Percentiles rank a stretch among this genome's conserved stretches.
These are phyloP conservation scores for Prunella fulvescens DNA, from an alignment of 2,113 vertebrate species.

Conservation along the genomic window DNA sequence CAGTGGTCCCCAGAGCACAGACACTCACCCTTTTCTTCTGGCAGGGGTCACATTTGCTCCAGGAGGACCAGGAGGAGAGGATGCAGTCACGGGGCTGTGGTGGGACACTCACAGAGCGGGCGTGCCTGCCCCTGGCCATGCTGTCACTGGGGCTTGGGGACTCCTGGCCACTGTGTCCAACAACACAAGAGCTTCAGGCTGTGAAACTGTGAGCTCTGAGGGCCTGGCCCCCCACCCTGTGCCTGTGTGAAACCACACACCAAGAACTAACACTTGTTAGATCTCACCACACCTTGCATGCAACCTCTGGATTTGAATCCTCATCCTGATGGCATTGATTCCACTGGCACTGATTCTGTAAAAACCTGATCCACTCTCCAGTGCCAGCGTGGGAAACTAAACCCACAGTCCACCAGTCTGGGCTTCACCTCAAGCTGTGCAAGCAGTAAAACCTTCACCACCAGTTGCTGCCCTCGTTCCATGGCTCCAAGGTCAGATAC, in stretches of 20 bases:
- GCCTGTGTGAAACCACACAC: background rate
- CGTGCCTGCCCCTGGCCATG: background rate
- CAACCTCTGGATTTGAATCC: background rate
- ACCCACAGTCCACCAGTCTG: accelerated
- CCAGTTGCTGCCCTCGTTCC: background rate
- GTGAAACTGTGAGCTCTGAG: background rate
- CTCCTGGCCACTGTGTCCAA: slow-evolving; percentile 38
- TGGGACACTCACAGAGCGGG: background rate
- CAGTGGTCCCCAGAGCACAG: background rate
- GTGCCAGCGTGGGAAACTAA: background rate
- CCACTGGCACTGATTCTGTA: too few relatives aligned
- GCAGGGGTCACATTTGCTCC: slow-evolving; percentile 87
- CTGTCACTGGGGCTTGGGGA: background rate
- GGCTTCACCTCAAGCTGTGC: background rate
- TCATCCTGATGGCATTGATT: background rate
- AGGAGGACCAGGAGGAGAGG: slow-evolving; percentile 84
- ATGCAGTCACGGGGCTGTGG: slow-evolving; percentile 77
- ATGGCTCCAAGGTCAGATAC: accelerated
- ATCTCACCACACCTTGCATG: background rate
- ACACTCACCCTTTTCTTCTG: slow-evolving; percentile 85
- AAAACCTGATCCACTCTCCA: background rate
- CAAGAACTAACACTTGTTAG: background rate
- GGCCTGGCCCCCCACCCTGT: background rate
- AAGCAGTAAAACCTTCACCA: background rate
- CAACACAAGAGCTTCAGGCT: background rate